Evolutionary conservation across 2,113 vertebrate species (phyloP).

Genomic region (Prionailurus viverrinus): DNA sequence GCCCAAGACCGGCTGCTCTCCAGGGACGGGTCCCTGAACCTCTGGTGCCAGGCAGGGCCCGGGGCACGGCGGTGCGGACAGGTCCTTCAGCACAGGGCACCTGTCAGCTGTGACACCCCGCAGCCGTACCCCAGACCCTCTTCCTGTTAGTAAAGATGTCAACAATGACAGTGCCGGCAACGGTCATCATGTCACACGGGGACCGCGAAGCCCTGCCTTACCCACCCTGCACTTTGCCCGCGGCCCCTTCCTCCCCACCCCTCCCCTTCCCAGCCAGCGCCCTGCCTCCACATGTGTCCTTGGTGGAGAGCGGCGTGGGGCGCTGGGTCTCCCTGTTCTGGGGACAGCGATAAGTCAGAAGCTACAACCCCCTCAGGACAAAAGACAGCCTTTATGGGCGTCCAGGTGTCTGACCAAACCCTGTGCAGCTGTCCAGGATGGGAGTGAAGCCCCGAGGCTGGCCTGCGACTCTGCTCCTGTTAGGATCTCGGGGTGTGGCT

Average conservation of each 20-base stretch:
- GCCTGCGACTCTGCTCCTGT: not conserved
- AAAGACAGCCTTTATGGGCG: not conserved
- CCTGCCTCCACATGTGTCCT: not conserved
- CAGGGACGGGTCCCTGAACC: not conserved
- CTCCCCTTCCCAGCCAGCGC: too few relatives aligned
- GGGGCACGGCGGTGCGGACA: accelerated
- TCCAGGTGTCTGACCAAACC: not conserved
- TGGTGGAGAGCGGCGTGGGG: not conserved
- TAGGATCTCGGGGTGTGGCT: not conserved
- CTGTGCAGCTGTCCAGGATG: accelerated
- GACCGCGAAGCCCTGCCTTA: not conserved
- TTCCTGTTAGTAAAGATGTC: too few relatives aligned
- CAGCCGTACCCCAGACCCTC: accelerated
- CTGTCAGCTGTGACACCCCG: accelerated
- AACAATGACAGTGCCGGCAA: accelerated
- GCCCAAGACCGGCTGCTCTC: not conserved
- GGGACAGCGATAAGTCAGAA: not conserved
- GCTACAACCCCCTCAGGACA: not conserved
- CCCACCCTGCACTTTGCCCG: too few relatives aligned
- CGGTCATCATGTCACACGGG: accelerated
- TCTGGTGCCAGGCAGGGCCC: accelerated
- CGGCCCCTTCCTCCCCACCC: too few relatives aligned
- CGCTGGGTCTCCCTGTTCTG: accelerated
- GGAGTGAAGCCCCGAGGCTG: not conserved
- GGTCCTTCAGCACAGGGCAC: not conserved